Evolutionary conservation across 2,113 vertebrate species (phyloP), one percentile per base, ranked within the genome.

Genomic region (Fulica atra): DNA sequence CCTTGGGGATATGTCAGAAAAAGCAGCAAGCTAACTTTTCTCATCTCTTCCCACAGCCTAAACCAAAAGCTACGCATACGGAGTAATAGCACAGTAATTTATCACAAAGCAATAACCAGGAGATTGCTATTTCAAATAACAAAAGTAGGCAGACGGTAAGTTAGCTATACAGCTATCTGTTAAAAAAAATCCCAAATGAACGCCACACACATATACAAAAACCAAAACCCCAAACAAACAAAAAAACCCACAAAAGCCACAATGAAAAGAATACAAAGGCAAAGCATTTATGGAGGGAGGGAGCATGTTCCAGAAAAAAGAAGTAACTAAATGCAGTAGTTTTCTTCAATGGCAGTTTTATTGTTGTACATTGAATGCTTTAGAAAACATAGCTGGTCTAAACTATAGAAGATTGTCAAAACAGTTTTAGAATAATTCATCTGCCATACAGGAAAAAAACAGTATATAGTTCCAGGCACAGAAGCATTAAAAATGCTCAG

Each of bases 351-450:
- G 13, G 42, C 35, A 74, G 29, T n/a, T 88, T 87, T 83, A 78
- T 53, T 81, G 56, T 48, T 78, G 26, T 21, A 60, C 14, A 29
- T 12, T 68, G 64, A 94, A 74, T 44, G 29, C 21, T 79, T 84
- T 54, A 59, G 44, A 92, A 95, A 93, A 79, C 40, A 71, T 11
- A 81, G 36, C 26, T 4, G 2, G 73, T 31, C 66, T 85, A 31
- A 96, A 89, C 86, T 74, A 74, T 4, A 96, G 56, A 14, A 89
- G 96, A 94, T 69, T 64, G 16, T 81, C 81, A 76, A 65, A 95
- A 86, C 40, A 86, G 68, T 42, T 95, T 93, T 69, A 70, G 66
- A 85, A 92, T 57, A 53, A 70, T 78, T 92, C 48, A 80, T 92
- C 36, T 92, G 80, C 36, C 31, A 7, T 35, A 46, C 19, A 74